Base-by-base conservation (phyloP, 2,888 invertebrate species). In the Leucophenga maculata region DNA sequence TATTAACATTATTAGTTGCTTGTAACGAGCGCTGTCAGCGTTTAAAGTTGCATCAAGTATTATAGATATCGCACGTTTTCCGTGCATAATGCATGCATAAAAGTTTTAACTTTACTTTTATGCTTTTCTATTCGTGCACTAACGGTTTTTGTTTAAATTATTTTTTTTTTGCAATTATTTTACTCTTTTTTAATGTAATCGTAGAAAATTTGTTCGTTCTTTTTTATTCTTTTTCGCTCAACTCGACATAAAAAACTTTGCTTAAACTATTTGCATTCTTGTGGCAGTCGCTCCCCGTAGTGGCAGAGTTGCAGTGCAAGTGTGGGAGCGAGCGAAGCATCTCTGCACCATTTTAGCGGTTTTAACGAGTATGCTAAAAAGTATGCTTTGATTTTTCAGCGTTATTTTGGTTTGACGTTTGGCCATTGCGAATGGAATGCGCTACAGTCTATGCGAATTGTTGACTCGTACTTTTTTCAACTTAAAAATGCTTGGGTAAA, bases 1-100 rank as follows among this genome's bases (percentile, higher is more conserved):
- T 79, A 82, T 84, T 82, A 80, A 77, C 83, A 82, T 77, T 80
- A 80, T 80, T 84, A 82, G 76, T 78, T 78, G n/a, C n/a, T n/a
- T n/a, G 76, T 77, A 82, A 82, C 78, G 76, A 79, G 77, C 74
- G 75, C 66, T 72, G 75, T 81, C 82, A 75, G 75, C 74, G 70
- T 73, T 79, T 80, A 80, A 80, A 78, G 76, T 80, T 69, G 69
- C 64, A 71, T 31, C 8, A 26, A 32, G 14, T n/a, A 60, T 16
- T 11, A 32, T 32, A 16, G 31, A 16, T 2, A 26, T 50, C 16
- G 2, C 16, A 50, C 6, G 16, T 3, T n/a, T 50, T 50, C n/a
- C 16, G 14, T 50, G 2, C 13, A 50, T 4, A 50, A n/a, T 50
- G 50, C 18, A 50, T 4, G 50, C 50, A 16, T 16, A 6, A 73